Conservation (phyloP, 2,888 invertebrate genomes). For the Dinocampus coccinellae region DNA sequence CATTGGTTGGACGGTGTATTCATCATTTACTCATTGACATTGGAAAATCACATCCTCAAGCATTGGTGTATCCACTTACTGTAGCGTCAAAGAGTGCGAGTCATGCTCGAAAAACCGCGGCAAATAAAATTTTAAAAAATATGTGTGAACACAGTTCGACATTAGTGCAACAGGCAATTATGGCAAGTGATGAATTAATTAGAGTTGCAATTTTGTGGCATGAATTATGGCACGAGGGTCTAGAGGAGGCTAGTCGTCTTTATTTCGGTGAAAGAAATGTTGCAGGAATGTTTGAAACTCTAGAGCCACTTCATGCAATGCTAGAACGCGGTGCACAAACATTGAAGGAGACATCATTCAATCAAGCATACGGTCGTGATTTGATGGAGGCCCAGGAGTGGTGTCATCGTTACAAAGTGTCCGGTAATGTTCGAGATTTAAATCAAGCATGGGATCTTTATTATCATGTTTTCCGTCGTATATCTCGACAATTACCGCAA, state of each 20-base stretch:
- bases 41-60: slow-evolving; percentile 97
- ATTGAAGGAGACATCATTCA: slow-evolving; percentile 96
- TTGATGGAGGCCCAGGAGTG: slow-evolving; percentile 95
- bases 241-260: slow-evolving; percentile 92
- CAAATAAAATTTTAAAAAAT: slow-evolving; percentile 92
- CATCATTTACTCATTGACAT: slow-evolving; percentile 95
- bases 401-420: slow-evolving; percentile 90
- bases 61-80: slow-evolving; percentile 96
- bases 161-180: slow-evolving; percentile 94
- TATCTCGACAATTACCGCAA: slow-evolving; percentile 94
- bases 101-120: slow-evolving; percentile 86
- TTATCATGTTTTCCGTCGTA: slow-evolving; percentile 97
- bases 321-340: slow-evolving; percentile 95
- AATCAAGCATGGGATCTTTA: slow-evolving; percentile 99
- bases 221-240: slow-evolving; percentile 98
- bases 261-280: slow-evolving; percentile 98
- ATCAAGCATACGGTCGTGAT: slow-evolving; percentile 95
- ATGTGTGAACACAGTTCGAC: slow-evolving; percentile 96
- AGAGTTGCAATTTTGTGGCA: slow-evolving; percentile 99
- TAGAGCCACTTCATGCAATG: slow-evolving; percentile 95
- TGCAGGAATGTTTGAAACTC: slow-evolving; percentile 94
- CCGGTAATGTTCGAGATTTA: slow-evolving; percentile 89
- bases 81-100: slow-evolving; percentile 97
- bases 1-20: slow-evolving; percentile 89
- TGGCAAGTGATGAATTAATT: slow-evolving; percentile 97